Evolutionary conservation across 64 coral and sea anemone species (phyloP), one percentile per base, ranked within the genome.

Genomic region (Montipora cactus): DNA sequence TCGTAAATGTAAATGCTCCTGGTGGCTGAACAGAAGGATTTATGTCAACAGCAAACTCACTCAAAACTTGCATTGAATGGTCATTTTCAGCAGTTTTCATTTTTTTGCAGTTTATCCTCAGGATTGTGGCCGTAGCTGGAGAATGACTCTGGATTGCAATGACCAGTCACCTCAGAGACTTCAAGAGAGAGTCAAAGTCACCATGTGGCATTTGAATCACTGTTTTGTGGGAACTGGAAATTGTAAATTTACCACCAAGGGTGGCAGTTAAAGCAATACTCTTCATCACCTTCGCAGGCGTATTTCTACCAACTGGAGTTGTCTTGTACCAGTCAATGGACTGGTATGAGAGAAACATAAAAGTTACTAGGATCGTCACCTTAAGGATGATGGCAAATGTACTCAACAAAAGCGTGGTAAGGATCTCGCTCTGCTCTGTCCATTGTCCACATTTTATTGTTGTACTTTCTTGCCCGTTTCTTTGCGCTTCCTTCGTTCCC

Each of bases 391-490:
- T 90, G 70, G 51, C 49, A 64, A 69, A 90, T 7, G 45, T 95
- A 95, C 71, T 95, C 52, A 16, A 77, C 67, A 74, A 90, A 89
- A 15, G 87, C 79, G 5, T 79, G 7, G 51, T 95, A 49, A 3
- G 72, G 87, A 49, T 94, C 93, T 61, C 79, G 78, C 81, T 90
- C 78, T 10, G 87, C 87, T 47, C 92, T 87, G 47, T 93, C 83
- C 19, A 75, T 72, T 59, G 46, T 94, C 87, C 93, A 94, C 12
- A 90, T 89, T 22, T 95, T 95, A 71, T 91, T 87, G 79, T 91
- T 87, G 58, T 95, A 92, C 59, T 92, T 92, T 87, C 83, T 74
- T 15, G 90, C 77, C 19, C 90, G n/a, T 78, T 92, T 96, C 59
- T 2, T 22, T 8, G 69, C 68, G 53, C 13, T 88, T 13, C 3